Conservation (phyloP, 2,888 invertebrate species). For the Orthosia gracilis region DNA sequence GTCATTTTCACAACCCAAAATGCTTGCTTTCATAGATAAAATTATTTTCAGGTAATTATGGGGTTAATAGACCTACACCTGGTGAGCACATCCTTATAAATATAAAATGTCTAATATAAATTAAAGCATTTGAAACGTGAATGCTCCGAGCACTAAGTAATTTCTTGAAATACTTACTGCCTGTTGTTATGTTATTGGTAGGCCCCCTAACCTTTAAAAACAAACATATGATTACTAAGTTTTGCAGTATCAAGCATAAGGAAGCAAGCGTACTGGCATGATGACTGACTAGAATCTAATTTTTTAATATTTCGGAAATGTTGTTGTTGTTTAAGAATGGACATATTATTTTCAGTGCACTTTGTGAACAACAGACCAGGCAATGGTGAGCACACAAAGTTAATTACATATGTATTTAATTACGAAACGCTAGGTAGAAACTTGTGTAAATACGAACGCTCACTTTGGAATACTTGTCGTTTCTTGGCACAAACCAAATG, state of each 20-base stretch:
- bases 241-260: too few relatives aligned
- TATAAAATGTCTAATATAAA: not conserved
- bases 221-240: too few relatives aligned
- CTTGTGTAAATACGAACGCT: not conserved
- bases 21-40: not conserved
- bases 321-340: too few relatives aligned
- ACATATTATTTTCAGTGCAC: slow-evolving; percentile 44
- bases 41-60: slow-evolving; percentile 40
- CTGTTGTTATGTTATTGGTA: not conserved
- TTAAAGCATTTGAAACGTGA: slow-evolving; percentile 19
- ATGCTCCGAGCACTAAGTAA: not conserved
- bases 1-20: not conserved
- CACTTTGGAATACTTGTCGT: slow-evolving; percentile 3
- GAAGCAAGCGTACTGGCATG: too few relatives aligned
- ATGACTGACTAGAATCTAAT: too few relatives aligned
- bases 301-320: too few relatives aligned
- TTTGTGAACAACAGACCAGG: slow-evolving; percentile 30
- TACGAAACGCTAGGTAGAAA: too few relatives aligned
- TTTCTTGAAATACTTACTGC: not conserved
- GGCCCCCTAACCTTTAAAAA: not conserved
- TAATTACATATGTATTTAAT: not conserved
- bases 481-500: not conserved
- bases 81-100: slow-evolving; percentile 28
- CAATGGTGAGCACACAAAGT: slow-evolving; percentile 24
- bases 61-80: slow-evolving; percentile 24